Conservation (phyloP, 92 coral and sea anemone species). For the Virgularia gustaviana region DNA sequence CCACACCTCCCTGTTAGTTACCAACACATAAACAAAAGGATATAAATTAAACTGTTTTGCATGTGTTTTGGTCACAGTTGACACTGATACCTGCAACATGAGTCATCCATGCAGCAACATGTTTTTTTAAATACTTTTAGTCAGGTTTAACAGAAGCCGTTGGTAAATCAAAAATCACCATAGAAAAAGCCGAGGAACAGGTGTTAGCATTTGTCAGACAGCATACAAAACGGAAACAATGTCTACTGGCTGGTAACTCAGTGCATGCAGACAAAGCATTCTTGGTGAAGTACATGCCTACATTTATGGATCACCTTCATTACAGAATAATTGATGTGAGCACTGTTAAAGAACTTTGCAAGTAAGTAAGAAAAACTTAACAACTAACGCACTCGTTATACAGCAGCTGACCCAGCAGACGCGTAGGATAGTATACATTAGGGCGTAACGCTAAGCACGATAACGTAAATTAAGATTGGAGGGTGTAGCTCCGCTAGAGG, state of each 20-base stretch:
- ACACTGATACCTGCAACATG: too few species aligned
- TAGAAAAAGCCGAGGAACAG: conserved; percentile 65
- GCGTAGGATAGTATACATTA: too few species aligned
- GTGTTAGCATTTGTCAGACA: conserved; percentile 68
- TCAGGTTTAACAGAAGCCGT: conserved; percentile 91
- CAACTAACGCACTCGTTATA: too few species aligned
- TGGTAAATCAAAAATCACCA: conserved; percentile 62
- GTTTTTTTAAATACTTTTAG: conserved; percentile 36
- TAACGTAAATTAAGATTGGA: too few species aligned
- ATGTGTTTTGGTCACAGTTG: too few species aligned
- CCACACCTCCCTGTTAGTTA: too few species aligned
- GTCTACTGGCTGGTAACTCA: conserved; percentile 91
- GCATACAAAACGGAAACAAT: conserved; percentile 57
- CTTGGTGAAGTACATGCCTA: conserved; percentile 85
- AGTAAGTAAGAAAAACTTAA: conserved; percentile 42
- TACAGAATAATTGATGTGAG: conserved; percentile 95
- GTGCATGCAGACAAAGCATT: conserved; percentile 87
- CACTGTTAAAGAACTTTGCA: conserved; percentile 85
- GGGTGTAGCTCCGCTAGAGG: too few species aligned
- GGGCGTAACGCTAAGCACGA: too few species aligned
- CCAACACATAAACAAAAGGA: too few species aligned
- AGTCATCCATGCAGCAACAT: too few species aligned
- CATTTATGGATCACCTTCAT: conserved; percentile 80
- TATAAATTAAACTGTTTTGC: too few species aligned
- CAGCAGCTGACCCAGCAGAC: too few species aligned